Conservation (phyloP, 64 coral and sea anemone species). For the Anthopleura sola region DNA sequence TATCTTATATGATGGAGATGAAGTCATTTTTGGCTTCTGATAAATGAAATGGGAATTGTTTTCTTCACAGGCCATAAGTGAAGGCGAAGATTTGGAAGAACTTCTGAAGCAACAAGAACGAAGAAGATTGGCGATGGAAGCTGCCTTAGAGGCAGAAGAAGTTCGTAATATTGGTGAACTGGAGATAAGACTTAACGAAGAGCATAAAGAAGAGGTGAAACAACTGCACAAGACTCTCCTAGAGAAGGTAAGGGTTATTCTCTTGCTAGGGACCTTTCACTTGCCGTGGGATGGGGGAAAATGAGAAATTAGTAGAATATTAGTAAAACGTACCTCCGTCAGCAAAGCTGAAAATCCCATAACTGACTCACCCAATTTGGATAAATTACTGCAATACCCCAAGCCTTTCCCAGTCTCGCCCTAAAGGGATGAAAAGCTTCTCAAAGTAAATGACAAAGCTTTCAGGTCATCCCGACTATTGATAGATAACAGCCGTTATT, state of each 20-base stretch:
- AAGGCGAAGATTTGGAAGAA: constrained; percentile 57
- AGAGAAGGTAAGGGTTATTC: constrained; percentile 64
- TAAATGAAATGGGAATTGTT: background rate
- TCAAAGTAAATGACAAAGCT: no score
- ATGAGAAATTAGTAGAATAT: no score
- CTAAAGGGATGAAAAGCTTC: no score
- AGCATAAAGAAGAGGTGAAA: constrained; percentile 80
- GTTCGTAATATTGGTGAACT: constrained; percentile 63
- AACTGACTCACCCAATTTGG: no score
- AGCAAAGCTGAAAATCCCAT: no score
- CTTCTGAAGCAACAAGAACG: constrained; percentile 70
- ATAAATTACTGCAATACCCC: no score
- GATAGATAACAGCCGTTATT: no score
- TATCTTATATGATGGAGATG: no score
- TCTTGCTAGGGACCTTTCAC: background rate
- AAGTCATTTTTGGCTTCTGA: background rate
- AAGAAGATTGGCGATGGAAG: constrained; percentile 60
- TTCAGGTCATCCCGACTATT: no score
- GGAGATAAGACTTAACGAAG: constrained; percentile 64
- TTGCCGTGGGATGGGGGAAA: no score
- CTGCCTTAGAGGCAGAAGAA: constrained; percentile 76
- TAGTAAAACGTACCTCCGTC: no score
- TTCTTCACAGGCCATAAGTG: constrained; percentile 66
- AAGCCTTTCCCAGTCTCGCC: no score
- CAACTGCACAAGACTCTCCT: constrained; percentile 68